phyloP scores from a whole-genome alignment of 2,797 vertebrate genomes.

The Nannoperca obscura region DNA sequence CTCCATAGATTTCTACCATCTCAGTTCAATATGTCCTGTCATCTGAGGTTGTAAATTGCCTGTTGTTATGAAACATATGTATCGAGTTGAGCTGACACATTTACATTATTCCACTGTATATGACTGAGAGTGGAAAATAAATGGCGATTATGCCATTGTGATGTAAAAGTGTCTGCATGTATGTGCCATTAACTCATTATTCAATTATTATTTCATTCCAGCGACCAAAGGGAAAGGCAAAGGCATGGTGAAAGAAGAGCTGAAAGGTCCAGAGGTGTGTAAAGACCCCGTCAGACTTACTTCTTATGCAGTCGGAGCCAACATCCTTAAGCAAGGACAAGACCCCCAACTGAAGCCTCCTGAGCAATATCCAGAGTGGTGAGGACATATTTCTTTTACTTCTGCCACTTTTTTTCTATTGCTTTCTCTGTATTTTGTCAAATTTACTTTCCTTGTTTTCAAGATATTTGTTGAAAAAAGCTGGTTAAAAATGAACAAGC shows the following conservation, averaged over 20 bases:
- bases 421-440: not conserved
- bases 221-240: slow-evolving; percentile 87
- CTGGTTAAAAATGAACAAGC: not conserved
- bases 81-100: not conserved
- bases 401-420: not conserved
- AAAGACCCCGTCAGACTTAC: slow-evolving; percentile 88
- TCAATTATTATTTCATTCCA: too few relatives aligned
- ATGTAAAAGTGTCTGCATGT: not conserved
- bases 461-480: not conserved
- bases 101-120: not conserved
- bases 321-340: slow-evolving; percentile 90
- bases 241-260: slow-evolving; percentile 79
- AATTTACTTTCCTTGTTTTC: not conserved
- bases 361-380: slow-evolving; percentile 93
- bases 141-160: not conserved
- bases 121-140: not conserved
- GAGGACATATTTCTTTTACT: slow-evolving; percentile 25
- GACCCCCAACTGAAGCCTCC: slow-evolving; percentile 88
- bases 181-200: not conserved
- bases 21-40: not conserved
- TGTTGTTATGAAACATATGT: not conserved
- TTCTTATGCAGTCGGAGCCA: slow-evolving; percentile 89
- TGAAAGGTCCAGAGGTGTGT: slow-evolving; percentile 91
- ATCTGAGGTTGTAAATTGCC: not conserved
- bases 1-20: not conserved